Evolutionary conservation across 2,113 vertebrate genomes (phyloP).

Genomic region (Argyrosomus japonicus): DNA sequence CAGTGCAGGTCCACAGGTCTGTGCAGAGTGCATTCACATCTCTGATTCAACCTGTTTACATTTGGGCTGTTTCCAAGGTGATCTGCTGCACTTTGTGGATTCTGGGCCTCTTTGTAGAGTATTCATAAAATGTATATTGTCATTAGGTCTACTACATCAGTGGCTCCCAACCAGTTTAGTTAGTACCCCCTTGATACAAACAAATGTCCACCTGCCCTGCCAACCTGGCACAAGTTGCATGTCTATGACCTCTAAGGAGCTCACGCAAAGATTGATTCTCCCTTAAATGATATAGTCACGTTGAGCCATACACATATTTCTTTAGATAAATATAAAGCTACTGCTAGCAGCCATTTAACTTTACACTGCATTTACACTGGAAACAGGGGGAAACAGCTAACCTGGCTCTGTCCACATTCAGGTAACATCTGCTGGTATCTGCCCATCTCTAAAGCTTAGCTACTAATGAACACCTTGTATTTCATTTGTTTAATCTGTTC

Average conservation of each 20-base stretch:
- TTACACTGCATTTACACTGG: no score
- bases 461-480: no score
- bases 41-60: background rate
- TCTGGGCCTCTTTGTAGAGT: background rate
- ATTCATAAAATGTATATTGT: background rate
- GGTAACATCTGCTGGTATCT: no score
- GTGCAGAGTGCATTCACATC: conserved; percentile 21
- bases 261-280: background rate
- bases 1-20: conserved; percentile 35
- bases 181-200: background rate
- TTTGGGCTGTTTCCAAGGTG: background rate
- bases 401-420: no score
- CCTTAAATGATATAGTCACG: no score
- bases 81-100: background rate
- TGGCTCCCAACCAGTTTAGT: background rate
- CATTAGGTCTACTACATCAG: background rate
- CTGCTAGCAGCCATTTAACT: no score
- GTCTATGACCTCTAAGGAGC: background rate
- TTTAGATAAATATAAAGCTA: no score
- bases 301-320: no score
- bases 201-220: no score
- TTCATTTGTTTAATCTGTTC: no score
- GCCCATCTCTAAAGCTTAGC: no score
- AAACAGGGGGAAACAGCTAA: no score
- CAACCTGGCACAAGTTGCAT: background rate